Evolutionary conservation across 2,888 invertebrate species (phyloP).

Genomic region (Hesperia comma): DNA sequence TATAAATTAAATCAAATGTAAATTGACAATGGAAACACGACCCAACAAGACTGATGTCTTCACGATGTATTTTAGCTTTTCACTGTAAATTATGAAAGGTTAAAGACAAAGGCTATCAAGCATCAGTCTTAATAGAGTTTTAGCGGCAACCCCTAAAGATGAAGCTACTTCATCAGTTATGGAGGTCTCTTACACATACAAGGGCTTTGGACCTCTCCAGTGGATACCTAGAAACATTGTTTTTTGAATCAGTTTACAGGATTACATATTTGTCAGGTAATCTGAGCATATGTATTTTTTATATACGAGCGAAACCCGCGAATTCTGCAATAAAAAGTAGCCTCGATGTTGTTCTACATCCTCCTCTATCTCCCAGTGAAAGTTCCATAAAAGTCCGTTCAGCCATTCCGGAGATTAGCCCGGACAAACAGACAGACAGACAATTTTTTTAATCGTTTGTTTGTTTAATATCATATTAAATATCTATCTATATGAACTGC

Average conservation of each 20-base stretch:
- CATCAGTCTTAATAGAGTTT: constrained; percentile 12
- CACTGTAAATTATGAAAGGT: constrained; percentile 23
- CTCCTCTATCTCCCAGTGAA: too few relatives aligned
- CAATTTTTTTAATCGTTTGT: too few relatives aligned
- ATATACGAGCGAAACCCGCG: too few relatives aligned
- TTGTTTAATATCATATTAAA: too few relatives aligned
- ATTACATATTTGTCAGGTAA: constrained; percentile 65
- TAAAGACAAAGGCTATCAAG: neutral
- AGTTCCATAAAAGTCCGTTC: too few relatives aligned
- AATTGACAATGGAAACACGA: constrained; percentile 16
- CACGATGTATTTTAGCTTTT: constrained; percentile 30
- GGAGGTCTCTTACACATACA: constrained; percentile 61
- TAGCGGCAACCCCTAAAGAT: constrained; percentile 46
- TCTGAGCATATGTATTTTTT: too few relatives aligned
- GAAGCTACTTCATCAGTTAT: constrained; percentile 48
- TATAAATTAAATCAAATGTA: too few relatives aligned
- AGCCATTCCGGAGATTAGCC: too few relatives aligned
- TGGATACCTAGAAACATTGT: constrained; percentile 61
- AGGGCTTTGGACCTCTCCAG: constrained; percentile 63
- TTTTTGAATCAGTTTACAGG: constrained; percentile 69
- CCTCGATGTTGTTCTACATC: too few relatives aligned
- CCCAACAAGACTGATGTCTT: constrained; percentile 9
- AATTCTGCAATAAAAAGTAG: too few relatives aligned
- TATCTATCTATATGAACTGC: too few relatives aligned
- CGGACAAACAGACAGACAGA: too few relatives aligned